Percentiles rank a stretch among this genome's conserved stretches.
Conservation (phyloP, 1,140 invertebrate genomes). For the Trialeurodes vaporariorum region DNA sequence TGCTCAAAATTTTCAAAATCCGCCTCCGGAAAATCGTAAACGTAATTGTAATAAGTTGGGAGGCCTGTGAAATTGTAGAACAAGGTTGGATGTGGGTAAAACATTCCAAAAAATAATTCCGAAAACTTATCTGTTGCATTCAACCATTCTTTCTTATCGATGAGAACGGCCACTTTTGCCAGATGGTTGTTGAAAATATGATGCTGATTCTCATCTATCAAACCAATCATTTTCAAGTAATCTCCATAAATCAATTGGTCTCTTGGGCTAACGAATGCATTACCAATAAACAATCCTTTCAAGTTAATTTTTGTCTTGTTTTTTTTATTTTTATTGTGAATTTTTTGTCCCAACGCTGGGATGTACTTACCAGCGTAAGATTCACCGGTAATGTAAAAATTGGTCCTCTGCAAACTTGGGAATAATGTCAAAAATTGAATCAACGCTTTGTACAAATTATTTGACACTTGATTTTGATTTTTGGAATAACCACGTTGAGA, state of each 20-base stretch:
- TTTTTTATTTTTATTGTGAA: conserved; percentile 38
- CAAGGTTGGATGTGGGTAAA: neutral
- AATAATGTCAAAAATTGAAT: conserved; percentile 60
- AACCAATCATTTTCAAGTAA: conserved; percentile 49
- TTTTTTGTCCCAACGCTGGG: conserved; percentile 38
- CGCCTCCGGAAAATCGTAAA: neutral
- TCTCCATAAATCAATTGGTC: conserved; percentile 49
- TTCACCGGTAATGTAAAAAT: conserved; percentile 37
- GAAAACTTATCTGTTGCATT: neutral
- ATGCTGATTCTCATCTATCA: conserved; percentile 40
- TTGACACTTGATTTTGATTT: conserved; percentile 52
- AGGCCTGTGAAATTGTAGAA: neutral
- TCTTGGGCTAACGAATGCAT: conserved; percentile 51
- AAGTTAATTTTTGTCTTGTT: conserved; percentile 50
- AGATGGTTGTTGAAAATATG: neutral
- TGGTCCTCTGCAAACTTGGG: conserved; percentile 20
- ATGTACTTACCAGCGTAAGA: conserved; percentile 46
- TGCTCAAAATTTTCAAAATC: neutral
- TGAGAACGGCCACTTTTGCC: neutral
- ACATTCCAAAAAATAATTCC: neutral
- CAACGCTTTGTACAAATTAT: conserved; percentile 50
- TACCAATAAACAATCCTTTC: conserved; percentile 64
- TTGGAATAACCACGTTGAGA: conserved; percentile 48
- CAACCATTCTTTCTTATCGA: neutral
- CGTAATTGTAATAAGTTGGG: neutral